Conservation (phyloP, 2,888 invertebrate species). For the Julus scandinavius region DNA sequence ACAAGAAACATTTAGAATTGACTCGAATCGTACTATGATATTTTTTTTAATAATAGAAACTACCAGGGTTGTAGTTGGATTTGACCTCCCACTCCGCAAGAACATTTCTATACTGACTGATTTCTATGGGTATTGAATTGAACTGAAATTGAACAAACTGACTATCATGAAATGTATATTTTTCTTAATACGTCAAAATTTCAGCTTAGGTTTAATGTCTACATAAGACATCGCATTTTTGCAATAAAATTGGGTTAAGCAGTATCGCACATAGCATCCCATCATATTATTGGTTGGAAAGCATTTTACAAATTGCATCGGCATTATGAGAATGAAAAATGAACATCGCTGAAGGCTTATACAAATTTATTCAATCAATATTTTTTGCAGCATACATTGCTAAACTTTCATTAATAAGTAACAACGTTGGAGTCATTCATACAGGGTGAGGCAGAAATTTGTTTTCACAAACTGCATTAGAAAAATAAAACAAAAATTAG, state of each 20-base stretch:
- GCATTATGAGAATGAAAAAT: conserved; percentile 30
- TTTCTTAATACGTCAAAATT: no score
- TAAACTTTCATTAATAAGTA: conserved; percentile 31
- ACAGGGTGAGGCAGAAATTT: neutral
- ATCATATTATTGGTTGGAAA: neutral
- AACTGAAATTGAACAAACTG: no score
- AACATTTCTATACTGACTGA: no score
- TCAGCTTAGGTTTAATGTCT: neutral
- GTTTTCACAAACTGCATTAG: no score
- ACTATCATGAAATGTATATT: no score
- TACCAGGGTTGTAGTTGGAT: no score
- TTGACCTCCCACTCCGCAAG: no score
- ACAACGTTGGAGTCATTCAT: neutral
- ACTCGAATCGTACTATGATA: no score
- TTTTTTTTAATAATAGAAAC: no score
- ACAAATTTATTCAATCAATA: conserved; percentile 30
- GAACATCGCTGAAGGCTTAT: conserved; percentile 19
- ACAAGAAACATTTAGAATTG: no score
- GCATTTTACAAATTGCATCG: neutral
- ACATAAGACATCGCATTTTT: conserved; percentile 11
- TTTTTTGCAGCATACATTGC: conserved; percentile 11
- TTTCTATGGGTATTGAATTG: no score
- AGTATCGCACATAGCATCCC: neutral
- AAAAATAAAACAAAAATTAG: no score
- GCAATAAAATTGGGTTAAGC: neutral